These are phyloP conservation scores for Clarias fuscus DNA, from an alignment of 2,797 vertebrate genomes.

Conservation along the genomic window DNA sequence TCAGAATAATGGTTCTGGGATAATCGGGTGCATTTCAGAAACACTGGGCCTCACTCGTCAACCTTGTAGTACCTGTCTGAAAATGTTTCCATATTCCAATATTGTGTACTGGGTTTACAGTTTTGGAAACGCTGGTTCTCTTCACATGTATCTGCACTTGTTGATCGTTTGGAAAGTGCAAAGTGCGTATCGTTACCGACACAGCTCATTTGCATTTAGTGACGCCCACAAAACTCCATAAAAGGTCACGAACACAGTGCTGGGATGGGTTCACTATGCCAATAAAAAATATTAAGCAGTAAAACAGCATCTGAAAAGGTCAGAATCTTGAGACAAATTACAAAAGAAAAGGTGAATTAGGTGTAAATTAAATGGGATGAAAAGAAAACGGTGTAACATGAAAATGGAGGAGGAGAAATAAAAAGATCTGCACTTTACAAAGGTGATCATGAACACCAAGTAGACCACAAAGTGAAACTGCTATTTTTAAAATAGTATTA, in stretches of 20 bases:
- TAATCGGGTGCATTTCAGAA: background rate
- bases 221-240: background rate
- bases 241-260: background rate
- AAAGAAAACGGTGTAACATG: slow-evolving; percentile 4
- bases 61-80: background rate
- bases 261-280: background rate
- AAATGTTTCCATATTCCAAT: background rate
- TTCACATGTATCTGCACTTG: background rate
- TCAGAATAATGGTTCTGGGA: background rate
- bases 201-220: background rate
- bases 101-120: background rate
- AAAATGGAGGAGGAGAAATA: background rate
- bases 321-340: background rate
- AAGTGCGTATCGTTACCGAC: background rate
- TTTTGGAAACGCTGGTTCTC: background rate
- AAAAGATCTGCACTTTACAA: background rate
- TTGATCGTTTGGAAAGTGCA: background rate
- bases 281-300: background rate
- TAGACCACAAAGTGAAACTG: background rate
- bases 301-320: background rate
- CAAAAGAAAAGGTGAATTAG: background rate
- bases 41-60: background rate
- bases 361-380: slow-evolving; percentile 17
- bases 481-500: background rate
- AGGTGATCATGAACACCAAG: background rate